Percentiles rank a stretch among this genome's conserved stretches.
Conservation (phyloP, 2,113 vertebrate species). For the Terrapene triunguis region DNA sequence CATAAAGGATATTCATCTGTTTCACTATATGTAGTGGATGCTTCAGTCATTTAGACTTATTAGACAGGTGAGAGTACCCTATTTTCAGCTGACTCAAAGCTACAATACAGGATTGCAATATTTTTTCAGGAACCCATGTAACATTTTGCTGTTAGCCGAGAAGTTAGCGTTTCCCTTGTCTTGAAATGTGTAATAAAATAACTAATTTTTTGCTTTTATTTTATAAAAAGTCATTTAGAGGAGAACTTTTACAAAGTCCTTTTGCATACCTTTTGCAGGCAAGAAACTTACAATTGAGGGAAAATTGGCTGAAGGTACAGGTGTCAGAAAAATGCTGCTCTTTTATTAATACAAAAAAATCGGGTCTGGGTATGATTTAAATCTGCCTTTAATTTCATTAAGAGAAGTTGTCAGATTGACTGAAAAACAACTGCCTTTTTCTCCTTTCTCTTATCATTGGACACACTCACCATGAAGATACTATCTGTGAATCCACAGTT, state of each 20-base stretch:
- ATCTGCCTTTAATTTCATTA: background rate
- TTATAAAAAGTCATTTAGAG: background rate
- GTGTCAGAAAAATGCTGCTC: background rate
- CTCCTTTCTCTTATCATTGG: constrained; percentile 28
- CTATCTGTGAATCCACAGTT: constrained; percentile 18
- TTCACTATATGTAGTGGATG: background rate
- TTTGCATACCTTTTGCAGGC: background rate
- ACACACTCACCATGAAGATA: constrained; percentile 50
- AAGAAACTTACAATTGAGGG: background rate
- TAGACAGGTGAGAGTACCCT: background rate
- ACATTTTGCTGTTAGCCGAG: background rate
- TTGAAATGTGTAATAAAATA: background rate
- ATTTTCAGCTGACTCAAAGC: background rate
- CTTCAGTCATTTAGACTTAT: background rate
- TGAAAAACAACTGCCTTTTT: background rate
- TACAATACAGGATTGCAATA: background rate
- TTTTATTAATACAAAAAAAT: background rate
- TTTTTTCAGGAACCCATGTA: background rate
- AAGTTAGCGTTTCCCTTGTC: background rate
- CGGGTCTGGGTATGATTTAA: background rate
- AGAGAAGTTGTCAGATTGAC: background rate
- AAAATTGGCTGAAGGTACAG: background rate
- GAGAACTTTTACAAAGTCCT: background rate
- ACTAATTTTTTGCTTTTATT: background rate
- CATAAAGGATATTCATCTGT: background rate